A percentile compares a stretch with the other conserved stretches of the same genome.
Conservation (phyloP, 1,140 invertebrate species). For the Papilio helenus region DNA sequence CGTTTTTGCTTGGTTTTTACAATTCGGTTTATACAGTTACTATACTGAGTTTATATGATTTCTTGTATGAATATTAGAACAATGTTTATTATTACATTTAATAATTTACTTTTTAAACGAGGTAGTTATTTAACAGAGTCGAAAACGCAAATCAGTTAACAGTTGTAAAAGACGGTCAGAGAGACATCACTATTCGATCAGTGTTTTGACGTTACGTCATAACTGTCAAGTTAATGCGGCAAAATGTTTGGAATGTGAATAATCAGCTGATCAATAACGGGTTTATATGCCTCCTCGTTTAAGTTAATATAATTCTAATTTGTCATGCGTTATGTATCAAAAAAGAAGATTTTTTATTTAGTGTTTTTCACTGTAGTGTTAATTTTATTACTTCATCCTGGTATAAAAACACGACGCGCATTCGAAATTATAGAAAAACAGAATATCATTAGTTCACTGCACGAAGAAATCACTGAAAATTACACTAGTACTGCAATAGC, state of each 20-base stretch:
- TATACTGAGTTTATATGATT: neutral
- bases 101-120: too few species aligned
- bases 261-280: slow-evolving; percentile 28
- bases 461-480: slow-evolving; percentile 59
- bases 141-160: neutral
- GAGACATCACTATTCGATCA: neutral
- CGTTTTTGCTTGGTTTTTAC: neutral
- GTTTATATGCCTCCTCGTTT: neutral
- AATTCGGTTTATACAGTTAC: neutral
- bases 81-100: neutral
- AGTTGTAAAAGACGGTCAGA: neutral
- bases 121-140: neutral
- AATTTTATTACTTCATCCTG: slow-evolving; percentile 65
- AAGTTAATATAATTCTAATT: slow-evolving; percentile 26
- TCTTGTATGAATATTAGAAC: neutral
- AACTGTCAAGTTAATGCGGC: slow-evolving; percentile 29
- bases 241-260: neutral
- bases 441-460: slow-evolving; percentile 61
- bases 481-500: slow-evolving; percentile 62
- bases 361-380: slow-evolving; percentile 47
- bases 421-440: slow-evolving; percentile 70
- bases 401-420: slow-evolving; percentile 56
- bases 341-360: slow-evolving; percentile 63
- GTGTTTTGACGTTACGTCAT: neutral
- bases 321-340: slow-evolving; percentile 56